Percentiles rank a stretch among this genome's conserved stretches.
Evolutionary conservation across 1,140 invertebrate genomes (phyloP).

Genomic region (Formica selysi): DNA sequence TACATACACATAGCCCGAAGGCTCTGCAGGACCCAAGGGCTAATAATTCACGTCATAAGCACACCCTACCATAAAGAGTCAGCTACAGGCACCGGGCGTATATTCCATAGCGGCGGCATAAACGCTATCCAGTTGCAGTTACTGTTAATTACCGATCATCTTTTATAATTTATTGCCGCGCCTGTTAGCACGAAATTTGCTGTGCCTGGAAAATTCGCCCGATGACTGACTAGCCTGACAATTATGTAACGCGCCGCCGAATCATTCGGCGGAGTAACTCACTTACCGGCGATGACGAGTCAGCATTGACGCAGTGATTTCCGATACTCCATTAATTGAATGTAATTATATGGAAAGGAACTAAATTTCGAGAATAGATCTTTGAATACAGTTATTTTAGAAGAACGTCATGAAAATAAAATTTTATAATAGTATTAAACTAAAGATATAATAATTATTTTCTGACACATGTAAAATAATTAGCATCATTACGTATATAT

Average conservation of each 20-base stretch:
- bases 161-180: conserved; percentile 75
- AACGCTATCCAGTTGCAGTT: conserved; percentile 76
- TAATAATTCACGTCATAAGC: conserved; percentile 86
- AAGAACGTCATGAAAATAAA: background rate
- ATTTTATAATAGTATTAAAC: background rate
- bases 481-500: background rate
- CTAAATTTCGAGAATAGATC: background rate
- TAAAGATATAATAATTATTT: conserved; percentile 9
- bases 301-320: conserved; percentile 15
- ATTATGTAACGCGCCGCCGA: conserved; percentile 71
- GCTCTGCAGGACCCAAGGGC: conserved; percentile 75
- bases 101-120: conserved; percentile 70
- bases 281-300: conserved; percentile 37
- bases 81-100: conserved; percentile 77
- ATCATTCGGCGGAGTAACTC: conserved; percentile 54
- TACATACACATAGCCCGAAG: conserved; percentile 28
- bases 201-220: conserved; percentile 32
- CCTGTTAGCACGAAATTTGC: conserved; percentile 40
- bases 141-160: conserved; percentile 79
- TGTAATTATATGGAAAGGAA: background rate
- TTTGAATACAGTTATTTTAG: background rate
- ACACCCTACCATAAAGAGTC: conserved; percentile 85
- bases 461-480: background rate
- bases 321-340: background rate
- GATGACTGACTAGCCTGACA: conserved; percentile 73